Evolutionary conservation across 2,113 vertebrate genomes (phyloP), one percentile per base, ranked within the genome.

Genomic region (Noturus placidus): DNA sequence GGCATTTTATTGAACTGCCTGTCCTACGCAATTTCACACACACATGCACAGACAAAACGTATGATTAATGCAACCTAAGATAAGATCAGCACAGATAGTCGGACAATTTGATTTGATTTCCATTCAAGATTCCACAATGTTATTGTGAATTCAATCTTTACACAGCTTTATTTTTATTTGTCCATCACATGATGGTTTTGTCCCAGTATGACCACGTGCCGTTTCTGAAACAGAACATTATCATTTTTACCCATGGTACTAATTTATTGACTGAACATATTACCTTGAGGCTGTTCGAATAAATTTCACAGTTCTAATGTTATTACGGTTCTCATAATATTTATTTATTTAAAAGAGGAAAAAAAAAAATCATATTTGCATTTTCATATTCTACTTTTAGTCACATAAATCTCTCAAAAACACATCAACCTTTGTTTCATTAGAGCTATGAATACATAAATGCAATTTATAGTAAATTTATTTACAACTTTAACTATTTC

Each of bases 1-100:
- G 82, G 79, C 89, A 87, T 91, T 92, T 88, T 85, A 78, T 42
- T 84, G n/a, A 54, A 33, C 63, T 27, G 30, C 30, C 38, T 84
- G 82, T 38, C 50, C 33, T 33, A 25, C 7, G n/a, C 69, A 59
- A 56, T 84, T 87, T 82, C 38, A 50, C 65, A 56, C 69, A 83
- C 38, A 67, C 22, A 27, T 33, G 5, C 17, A 50, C 67, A 35
- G 1, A 30, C 77, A 38, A 30, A 54, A 27, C 22, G 4, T 14
- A 13, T 27, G 42, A 77, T 27, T 77, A 77, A 42, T 50, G 74
- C 74, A 77, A 25, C 22, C 1, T 25, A 1, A 74, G 20, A 74
- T 74, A 46, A 46, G 70, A 13, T 1, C 20, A 42, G 67, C 35
- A 65, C 61, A 65, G 61, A 33, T n/a, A 69, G 7, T 42, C 35